Evolutionary conservation across 2,797 vertebrate genomes (phyloP), one percentile per base, ranked within the genome.

Genomic region (Acipenser transmontanus): DNA sequence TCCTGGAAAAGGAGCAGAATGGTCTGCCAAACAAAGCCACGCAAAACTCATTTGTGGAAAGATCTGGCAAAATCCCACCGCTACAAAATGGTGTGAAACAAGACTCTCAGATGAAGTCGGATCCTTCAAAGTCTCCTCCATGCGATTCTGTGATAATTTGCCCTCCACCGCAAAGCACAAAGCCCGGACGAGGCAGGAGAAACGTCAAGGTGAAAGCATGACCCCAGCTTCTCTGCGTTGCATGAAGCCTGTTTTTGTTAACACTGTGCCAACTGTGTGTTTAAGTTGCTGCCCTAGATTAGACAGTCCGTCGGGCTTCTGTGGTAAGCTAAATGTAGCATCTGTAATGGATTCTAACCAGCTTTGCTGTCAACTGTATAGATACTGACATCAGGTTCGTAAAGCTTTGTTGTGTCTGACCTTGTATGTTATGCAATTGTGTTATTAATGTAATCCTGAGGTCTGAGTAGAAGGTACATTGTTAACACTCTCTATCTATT

Each of bases 121-220:
- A 79, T 47, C 49, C 73, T 80, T 52, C 78, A 54, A 82, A 80
- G 70, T 74, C 81, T 76, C 78, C 80, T 76, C 73, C 86, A 75
- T 87, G 89, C 84, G 93, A 97, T 69, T 92, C 94, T 61, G 91
- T 98, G 83, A 87, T 94, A 77, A 91, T 98, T 89, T 93, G 79
- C 78, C 95, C 95, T 71, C 96, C 97, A 81, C 95, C 96, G 67
- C 94, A 94, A 86, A 98, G 78, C 81, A 82, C 86, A 81, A 98
- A 96, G 82, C 86, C 91, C 2, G 94, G 93, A 92, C 91, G 91
- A 88, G 91, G 92, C 87, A 93, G 93, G 85, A 92, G 93, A 81
- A 89, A 84, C 74, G 81, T 86, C 84, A 96, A 98, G 97, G 96
- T 98, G 95, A 98, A 87, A 76, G 13, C 52, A 7, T 34, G 51